These are phyloP conservation scores for Kryptolebias marmoratus DNA, from an alignment of 2,113 vertebrate genomes.

Conservation along the genomic window DNA sequence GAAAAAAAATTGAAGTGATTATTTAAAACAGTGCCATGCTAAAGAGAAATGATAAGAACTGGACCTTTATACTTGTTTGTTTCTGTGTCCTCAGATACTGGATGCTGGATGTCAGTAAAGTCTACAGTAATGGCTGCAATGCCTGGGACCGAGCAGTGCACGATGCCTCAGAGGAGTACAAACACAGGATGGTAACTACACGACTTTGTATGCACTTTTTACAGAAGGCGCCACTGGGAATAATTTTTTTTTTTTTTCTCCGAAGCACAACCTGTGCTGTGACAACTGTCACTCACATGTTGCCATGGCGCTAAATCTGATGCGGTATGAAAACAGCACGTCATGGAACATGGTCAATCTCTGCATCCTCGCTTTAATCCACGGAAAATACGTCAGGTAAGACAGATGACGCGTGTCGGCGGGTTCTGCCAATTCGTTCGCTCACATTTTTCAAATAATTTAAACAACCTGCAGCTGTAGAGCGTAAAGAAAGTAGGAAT, in stretches of 20 bases:
- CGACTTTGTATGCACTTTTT: too few relatives aligned
- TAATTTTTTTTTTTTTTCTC: background rate
- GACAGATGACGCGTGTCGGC: background rate
- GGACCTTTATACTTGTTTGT: background rate
- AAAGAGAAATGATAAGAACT: background rate
- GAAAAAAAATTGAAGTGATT: background rate
- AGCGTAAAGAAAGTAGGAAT: too few relatives aligned
- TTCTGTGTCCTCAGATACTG: constrained; percentile 85
- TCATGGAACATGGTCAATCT: constrained; percentile 98
- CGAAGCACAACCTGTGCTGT: constrained; percentile 96
- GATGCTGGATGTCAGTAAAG: constrained; percentile 92
- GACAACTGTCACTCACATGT: constrained; percentile 99
- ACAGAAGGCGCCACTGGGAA: too few relatives aligned
- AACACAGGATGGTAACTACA: constrained; percentile 90
- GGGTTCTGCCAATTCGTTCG: background rate
- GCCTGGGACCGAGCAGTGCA: constrained; percentile 93
- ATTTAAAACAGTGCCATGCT: background rate
- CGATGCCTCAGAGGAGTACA: constrained; percentile 96
- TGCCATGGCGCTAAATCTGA: constrained; percentile 95
- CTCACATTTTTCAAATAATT: too few relatives aligned
- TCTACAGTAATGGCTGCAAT: constrained; percentile 83
- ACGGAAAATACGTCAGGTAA: constrained; percentile 93
- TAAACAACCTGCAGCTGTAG: too few relatives aligned
- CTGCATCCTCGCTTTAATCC: constrained; percentile 88
- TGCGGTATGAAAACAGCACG: constrained; percentile 94